Evolutionary conservation across 2,797 vertebrate genomes (phyloP).

Genomic region (Bradypodion pumilum): DNA sequence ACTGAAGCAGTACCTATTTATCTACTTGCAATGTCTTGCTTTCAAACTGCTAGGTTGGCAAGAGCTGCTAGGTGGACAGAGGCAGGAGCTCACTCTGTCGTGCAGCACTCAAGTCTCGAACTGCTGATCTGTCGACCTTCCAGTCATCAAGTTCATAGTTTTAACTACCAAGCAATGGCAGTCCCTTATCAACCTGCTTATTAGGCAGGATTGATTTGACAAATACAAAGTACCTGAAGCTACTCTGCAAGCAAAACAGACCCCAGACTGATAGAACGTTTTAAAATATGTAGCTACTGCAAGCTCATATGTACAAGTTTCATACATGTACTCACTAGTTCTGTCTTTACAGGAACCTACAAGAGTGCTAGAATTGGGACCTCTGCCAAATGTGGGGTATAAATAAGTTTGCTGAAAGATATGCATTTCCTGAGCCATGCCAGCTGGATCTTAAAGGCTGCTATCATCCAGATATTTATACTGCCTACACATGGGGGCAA

Average conservation of each 20-base stretch:
- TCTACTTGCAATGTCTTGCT: too few relatives aligned
- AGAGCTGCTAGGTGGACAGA: too few relatives aligned
- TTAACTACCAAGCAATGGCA: too few relatives aligned
- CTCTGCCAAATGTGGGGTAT: background rate
- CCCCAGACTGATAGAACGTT: background rate
- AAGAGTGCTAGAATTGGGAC: background rate
- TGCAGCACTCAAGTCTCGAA: too few relatives aligned
- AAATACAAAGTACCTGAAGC: background rate
- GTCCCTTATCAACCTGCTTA: conserved; percentile 37
- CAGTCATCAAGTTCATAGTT: too few relatives aligned
- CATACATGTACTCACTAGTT: background rate
- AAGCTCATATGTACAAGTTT: background rate
- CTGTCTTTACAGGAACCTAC: background rate
- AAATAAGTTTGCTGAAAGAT: conserved; percentile 7
- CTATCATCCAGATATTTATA: background rate
- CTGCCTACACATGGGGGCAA: background rate
- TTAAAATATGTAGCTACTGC: background rate
- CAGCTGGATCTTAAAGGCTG: background rate
- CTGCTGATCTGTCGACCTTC: too few relatives aligned
- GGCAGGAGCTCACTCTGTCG: too few relatives aligned
- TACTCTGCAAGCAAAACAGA: background rate
- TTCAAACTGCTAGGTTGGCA: too few relatives aligned
- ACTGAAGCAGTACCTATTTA: too few relatives aligned
- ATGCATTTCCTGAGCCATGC: background rate
- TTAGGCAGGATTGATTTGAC: conserved; percentile 54